A percentile compares a stretch with the other conserved stretches of the same genome.
phyloP scores from a whole-genome alignment of 2,888 invertebrate species.

The Chymomyza amoena region DNA sequence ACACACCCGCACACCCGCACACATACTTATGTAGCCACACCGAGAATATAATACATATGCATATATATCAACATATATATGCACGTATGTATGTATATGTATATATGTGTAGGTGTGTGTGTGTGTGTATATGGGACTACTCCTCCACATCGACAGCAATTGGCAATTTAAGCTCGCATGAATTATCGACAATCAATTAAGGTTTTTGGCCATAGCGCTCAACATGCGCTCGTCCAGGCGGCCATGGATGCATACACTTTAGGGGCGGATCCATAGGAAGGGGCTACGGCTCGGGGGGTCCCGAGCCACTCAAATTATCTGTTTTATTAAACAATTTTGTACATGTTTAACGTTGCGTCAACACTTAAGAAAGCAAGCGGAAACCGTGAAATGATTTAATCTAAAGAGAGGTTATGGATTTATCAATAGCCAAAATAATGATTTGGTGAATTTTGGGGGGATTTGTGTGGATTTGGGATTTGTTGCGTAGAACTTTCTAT shows the following conservation, averaged over 20 bases:
- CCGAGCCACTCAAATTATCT: no score
- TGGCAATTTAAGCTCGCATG: slow-evolving; percentile 77
- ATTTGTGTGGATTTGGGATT: no score
- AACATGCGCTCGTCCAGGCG: not conserved
- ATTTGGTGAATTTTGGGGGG: no score
- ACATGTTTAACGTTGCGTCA: no score
- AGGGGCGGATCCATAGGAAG: not conserved
- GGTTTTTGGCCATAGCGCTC: slow-evolving; percentile 61
- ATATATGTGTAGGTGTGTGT: not conserved
- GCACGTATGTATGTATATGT: no score
- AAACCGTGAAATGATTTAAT: no score
- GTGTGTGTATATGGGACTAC: not conserved
- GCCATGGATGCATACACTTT: not conserved
- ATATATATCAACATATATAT: slow-evolving; percentile 10
- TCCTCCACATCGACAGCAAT: slow-evolving; percentile 43
- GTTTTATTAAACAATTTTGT: no score
- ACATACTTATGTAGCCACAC: not conserved
- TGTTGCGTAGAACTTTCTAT: no score
- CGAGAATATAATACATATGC: slow-evolving; percentile 4
- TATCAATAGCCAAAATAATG: no score
- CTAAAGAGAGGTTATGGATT: no score
- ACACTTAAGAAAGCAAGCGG: no score
- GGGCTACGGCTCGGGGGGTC: no score
- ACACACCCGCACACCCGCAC: not conserved
- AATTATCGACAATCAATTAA: slow-evolving; percentile 74